phyloP scores from a whole-genome alignment of 2,888 invertebrate genomes.

The Cactoblastis cactorum region DNA sequence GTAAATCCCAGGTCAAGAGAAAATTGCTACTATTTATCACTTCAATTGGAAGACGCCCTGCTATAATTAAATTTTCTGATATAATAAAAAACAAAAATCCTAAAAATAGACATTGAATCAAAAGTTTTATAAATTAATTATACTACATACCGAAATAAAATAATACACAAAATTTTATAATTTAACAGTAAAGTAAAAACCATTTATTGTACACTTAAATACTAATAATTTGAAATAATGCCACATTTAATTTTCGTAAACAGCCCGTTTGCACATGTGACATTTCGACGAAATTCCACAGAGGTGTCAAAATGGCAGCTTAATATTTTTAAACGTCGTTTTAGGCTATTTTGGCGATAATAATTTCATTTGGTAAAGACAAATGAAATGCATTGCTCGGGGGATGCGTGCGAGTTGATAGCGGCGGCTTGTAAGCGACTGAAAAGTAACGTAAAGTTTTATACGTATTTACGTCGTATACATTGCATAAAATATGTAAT shows the following conservation, averaged over 20 bases:
- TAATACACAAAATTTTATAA: no score
- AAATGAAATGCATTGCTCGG: constrained; percentile 29
- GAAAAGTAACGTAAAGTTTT: neutral
- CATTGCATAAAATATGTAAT: no score
- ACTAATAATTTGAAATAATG: neutral
- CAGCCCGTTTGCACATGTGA: neutral
- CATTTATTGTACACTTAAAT: constrained; percentile 14
- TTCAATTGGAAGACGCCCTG: no score
- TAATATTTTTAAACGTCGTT: constrained; percentile 33
- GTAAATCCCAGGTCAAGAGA: no score
- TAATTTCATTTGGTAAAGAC: constrained; percentile 45
- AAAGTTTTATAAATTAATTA: no score
- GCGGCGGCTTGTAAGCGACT: neutral
- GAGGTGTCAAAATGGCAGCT: constrained; percentile 25
- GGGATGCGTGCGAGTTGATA: constrained; percentile 19
- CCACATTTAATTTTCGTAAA: neutral
- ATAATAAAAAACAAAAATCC: no score
- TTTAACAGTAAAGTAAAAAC: no score
- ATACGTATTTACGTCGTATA: no score
- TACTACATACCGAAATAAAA: no score
- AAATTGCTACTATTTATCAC: no score
- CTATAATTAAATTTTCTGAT: no score
- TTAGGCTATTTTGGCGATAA: constrained; percentile 28
- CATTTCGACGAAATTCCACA: constrained; percentile 20
- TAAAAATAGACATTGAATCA: no score